A percentile compares a stretch with the other conserved stretches of the same genome.
These are phyloP conservation scores for Candidula unifasciata DNA, from an alignment of 2,888 invertebrate genomes.

Conservation along the genomic window DNA sequence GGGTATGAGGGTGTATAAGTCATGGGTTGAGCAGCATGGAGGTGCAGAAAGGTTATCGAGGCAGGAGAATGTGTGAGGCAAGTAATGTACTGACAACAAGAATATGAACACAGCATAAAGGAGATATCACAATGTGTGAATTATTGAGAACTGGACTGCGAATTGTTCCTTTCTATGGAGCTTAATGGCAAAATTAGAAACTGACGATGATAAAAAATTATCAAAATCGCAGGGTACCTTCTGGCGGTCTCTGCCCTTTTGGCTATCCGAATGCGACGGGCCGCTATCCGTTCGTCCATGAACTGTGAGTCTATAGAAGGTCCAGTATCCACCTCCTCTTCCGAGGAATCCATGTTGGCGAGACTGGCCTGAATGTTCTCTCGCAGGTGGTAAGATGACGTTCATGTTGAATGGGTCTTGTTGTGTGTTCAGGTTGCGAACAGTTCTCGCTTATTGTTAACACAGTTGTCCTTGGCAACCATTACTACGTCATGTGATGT, in stretches of 20 bases:
- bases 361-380: neutral
- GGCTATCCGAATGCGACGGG: constrained; percentile 84
- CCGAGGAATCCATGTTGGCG: constrained; percentile 72
- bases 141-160: too few relatives aligned
- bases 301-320: constrained; percentile 81
- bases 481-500: neutral
- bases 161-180: too few relatives aligned
- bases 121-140: too few relatives aligned
- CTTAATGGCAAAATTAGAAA: too few relatives aligned
- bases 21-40: too few relatives aligned
- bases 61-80: too few relatives aligned
- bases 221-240: constrained; percentile 57
- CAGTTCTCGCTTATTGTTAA: neutral
- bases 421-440: neutral
- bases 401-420: neutral
- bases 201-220: too few relatives aligned
- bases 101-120: too few relatives aligned
- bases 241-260: constrained; percentile 77
- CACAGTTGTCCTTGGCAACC: too few relatives aligned
- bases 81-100: too few relatives aligned
- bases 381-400: neutral
- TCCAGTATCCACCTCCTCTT: constrained; percentile 77
- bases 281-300: constrained; percentile 85
- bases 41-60: too few relatives aligned
- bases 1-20: too few relatives aligned